Evolutionary conservation across 92 coral and sea anemone genomes (phyloP), one percentile per base, ranked within the genome.

Genomic region (Heliopora coerulea): DNA sequence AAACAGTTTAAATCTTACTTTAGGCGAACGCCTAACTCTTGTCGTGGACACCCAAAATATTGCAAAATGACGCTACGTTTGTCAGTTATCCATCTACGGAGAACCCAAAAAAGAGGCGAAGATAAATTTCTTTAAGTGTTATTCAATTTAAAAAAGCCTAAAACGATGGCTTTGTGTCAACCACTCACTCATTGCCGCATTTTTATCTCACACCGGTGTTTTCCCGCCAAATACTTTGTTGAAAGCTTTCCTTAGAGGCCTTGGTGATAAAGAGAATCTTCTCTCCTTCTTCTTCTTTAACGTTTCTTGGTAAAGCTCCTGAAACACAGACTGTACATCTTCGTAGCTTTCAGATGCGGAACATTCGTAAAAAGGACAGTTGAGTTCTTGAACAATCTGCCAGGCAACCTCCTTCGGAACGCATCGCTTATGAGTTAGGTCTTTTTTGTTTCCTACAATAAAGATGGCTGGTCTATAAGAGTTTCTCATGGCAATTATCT

Each of bases 391-490:
- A 14, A 35, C 77, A 33, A 52, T 54, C 27, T 54, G 63, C 26
- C 33, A 33, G 8, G 77, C 77, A 19, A 32, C 32, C 37, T 70
- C 77, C 31, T 52, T 70, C 3, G 77, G 41, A 15, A 91, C 91
- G 56, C 78, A 78, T 65, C 95, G 83, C 46, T 85, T 85, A 49
- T 84, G 83, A 66, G 75, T 74, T 44, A 91, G 83, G 73, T 91
- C 97, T 14, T 74, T 63, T 46, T 91, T 91, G 60, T 88, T 91
- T 2, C 90, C 93, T 64, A 91, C 65, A 69, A 91, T 61, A 61
- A 78, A 57, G 39, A 86, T 63, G 30, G 78, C 87, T 11, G 88
- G 84, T 56, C 87, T 86, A 63, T 52, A 70, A 49, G 56, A 29
- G 66, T 86, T 78, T 57, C 85, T 80, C 39, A 74, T 23, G 15